Evolutionary conservation across 2,888 invertebrate genomes (phyloP), one percentile per base, ranked within the genome.

Genomic region (Epicampocera succincta): DNA sequence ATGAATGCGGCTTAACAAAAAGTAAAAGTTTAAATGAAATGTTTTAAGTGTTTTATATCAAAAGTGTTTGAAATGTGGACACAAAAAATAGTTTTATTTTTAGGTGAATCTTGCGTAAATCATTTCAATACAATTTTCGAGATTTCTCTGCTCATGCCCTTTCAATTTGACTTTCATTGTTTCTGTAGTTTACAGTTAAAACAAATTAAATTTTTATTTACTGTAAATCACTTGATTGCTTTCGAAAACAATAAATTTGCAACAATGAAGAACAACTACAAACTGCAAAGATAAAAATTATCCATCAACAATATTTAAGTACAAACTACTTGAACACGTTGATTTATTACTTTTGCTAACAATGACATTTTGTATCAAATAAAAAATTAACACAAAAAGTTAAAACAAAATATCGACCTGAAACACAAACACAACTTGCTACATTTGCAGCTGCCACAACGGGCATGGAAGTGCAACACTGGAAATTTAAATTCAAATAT

Each of bases 271-370:
- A 58, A 50, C 4, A 68, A 63, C 50, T 9, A 13, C n/a, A 56
- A 42, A 17, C 4, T 17, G 48, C 61, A 71, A 74, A 82, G 78
- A 78, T 82, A 71, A 74, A 82, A 82, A 78, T 82, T 82, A 82
- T 44, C 72, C 81, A 82, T 82, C 81, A 78, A 82, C 78, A 82
- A 82, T 78, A 78, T 82, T 82, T 74, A 74, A 82, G 73, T 82
- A 65, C 74, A 78, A 73, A 82, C 78, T 71, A 68, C 74, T 74
- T 61, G 52, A 65, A 61, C 65, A 78, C 13, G 38, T 74, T 82
- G 82, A 82, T 82, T 82, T 82, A 78, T 82, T 82, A 71, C 74
- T 66, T 69, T 52, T 69, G 19, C 50, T 66, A 65, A 75, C 78
- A 75, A 66, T 78, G 82, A 82, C 82, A 82, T 78, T 72, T 82